Base-by-base conservation (phyloP, 30 jellyfish, hydroid and myxozoan species). In the Chrysaora quinquecirrha region DNA sequence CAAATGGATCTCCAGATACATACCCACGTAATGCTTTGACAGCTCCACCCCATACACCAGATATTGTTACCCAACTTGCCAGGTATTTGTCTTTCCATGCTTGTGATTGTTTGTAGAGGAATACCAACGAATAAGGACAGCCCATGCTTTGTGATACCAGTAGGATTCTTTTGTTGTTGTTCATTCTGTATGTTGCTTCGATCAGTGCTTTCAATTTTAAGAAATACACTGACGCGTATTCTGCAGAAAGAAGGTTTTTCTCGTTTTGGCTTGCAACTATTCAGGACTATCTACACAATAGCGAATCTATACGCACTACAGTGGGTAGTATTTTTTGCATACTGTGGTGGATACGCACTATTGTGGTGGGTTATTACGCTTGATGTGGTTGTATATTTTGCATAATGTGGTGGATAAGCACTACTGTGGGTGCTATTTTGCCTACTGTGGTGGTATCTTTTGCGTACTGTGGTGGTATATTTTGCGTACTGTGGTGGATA, bases 101-200 rank as follows among this genome's bases (percentile, higher is more conserved):
- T 77, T 94, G 95, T 3, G 96, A 33, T 83, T 94, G 99, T 11
- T 64, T 78, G 54, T 79, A 80, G n/a, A 94, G 85, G 68, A 94
- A 94, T 30, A 73, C 16, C 16, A 94, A 86, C 28, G 96, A 49
- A 76, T 87, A 94, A 0, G 99, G 97, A 29, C 95, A 93, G 0
- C 99, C 99, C 99, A 94, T 94, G 80, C 99, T 94, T 73, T 94
- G 99, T 21, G 99, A 94, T 18, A 94, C 77, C 54, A 94, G 65
- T 75, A 94, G 27, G 0, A 94, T 71, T 56, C 82, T 69, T 22
- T 67, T 83, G 48, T 64, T 83, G 23, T 90, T 95, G 68, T 94
- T 94, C 30, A 0, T 52, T 30, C 9, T 43, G 66, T 71, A 94
- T 30, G 97, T 81, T 23, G 64, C 72, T 64, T 94, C 99, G 22